phyloP scores from a whole-genome alignment of 2,113 vertebrate genomes.

The Lanius ludovicianus region DNA sequence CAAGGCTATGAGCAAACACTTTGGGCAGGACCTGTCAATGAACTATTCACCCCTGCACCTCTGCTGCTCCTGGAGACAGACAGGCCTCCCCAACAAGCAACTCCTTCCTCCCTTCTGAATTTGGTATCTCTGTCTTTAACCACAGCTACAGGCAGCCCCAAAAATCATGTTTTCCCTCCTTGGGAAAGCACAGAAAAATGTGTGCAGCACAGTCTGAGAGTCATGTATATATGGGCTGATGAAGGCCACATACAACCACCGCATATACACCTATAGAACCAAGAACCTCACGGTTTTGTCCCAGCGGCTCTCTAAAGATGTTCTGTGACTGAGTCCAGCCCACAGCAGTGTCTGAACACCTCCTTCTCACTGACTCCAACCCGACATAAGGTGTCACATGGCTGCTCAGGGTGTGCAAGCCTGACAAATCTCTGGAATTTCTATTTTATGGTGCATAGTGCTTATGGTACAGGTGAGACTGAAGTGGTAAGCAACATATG shows the following conservation, averaged over 20 bases:
- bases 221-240: background rate
- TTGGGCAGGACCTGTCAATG: background rate
- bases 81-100: background rate
- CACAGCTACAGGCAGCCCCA: background rate
- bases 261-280: background rate
- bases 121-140: background rate
- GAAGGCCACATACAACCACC: background rate
- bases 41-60: fast-evolving
- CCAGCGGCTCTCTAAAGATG: background rate
- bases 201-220: too few species aligned
- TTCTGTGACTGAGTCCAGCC: background rate
- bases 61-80: background rate
- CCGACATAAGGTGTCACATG: background rate
- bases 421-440: background rate
- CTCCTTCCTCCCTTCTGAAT: background rate
- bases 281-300: background rate
- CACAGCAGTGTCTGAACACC: background rate
- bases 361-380: background rate
- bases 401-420: background rate
- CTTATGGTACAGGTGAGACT: background rate
- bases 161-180: background rate
- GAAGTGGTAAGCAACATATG: background rate
- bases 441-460: background rate
- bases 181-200: background rate
- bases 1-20: fast-evolving